These are phyloP conservation scores for Cephus nigrinus DNA, from an alignment of 2,888 invertebrate genomes.

Conservation along the genomic window DNA sequence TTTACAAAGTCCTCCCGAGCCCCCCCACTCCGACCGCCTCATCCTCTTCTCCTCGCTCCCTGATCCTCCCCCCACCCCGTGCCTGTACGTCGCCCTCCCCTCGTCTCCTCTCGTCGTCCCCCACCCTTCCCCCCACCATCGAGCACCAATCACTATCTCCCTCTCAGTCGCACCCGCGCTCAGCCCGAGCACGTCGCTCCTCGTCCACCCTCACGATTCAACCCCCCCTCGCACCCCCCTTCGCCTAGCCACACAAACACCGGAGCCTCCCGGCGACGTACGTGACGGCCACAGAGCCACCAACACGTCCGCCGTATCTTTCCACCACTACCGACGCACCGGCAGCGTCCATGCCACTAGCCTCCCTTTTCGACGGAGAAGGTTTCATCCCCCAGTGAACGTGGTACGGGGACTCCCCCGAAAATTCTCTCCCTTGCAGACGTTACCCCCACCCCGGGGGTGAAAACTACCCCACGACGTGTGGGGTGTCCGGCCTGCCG, in stretches of 20 bases:
- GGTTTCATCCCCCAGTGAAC: constrained; percentile 19
- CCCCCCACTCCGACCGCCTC: neutral
- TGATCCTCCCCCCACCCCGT: constrained; percentile 34
- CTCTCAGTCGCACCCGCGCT: neutral
- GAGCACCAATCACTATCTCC: neutral
- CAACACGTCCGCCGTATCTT: neutral
- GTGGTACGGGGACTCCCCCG: constrained; percentile 15
- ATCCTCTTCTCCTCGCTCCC: constrained; percentile 22
- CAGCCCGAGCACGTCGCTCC: neutral
- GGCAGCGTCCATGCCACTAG: neutral
- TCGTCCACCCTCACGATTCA: neutral
- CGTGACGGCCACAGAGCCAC: neutral
- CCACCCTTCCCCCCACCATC: neutral
- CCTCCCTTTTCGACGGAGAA: constrained; percentile 1
- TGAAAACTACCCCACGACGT: constrained; percentile 48
- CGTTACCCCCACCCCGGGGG: constrained; percentile 51
- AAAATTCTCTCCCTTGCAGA: constrained; percentile 23
- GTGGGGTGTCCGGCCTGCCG: constrained; percentile 59
- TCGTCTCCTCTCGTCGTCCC: neutral
- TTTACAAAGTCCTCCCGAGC: neutral
- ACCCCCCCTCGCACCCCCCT: neutral
- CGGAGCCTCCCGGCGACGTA: neutral
- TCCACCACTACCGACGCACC: neutral
- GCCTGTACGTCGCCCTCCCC: constrained; percentile 27
- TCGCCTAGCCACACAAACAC: neutral